Conservation (phyloP, 1,140 invertebrate species). For the Leptinotarsa undecemlineata region DNA sequence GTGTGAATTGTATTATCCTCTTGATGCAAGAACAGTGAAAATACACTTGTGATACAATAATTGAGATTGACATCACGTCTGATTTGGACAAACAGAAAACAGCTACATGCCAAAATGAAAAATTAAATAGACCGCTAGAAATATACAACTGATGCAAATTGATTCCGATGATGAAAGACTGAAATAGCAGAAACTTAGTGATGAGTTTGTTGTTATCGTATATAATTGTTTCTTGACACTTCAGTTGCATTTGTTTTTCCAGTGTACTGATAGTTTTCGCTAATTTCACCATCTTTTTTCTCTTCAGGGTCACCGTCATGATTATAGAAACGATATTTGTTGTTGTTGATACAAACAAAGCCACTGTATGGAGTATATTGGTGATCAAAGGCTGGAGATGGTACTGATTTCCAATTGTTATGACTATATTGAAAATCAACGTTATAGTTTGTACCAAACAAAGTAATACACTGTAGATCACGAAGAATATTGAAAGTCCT, state of each 20-base stretch:
- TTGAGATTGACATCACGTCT: neutral
- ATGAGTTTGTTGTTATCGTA: neutral
- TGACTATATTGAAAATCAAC: neutral
- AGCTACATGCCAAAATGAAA: neutral
- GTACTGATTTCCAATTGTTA: neutral
- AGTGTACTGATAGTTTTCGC: neutral
- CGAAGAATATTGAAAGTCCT: conserved; percentile 21
- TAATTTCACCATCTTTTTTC: conserved; percentile 9
- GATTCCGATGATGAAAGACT: neutral
- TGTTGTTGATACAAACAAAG: neutral
- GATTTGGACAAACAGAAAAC: neutral
- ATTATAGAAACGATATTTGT: conserved; percentile 7
- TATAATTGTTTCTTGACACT: neutral
- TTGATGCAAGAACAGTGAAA: neutral
- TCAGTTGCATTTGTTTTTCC: neutral
- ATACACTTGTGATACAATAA: conserved; percentile 9
- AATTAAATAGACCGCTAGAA: neutral
- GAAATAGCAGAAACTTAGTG: neutral
- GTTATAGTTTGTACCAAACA: neutral
- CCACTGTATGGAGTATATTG: neutral
- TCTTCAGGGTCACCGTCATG: conserved; percentile 12
- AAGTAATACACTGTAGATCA: conserved; percentile 18
- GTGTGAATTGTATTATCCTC: neutral
- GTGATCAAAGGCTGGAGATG: neutral
- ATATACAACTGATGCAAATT: neutral